These are phyloP conservation scores for Enteromius mattozi DNA, from an alignment of 2,797 vertebrate genomes.

Conservation along the genomic window DNA sequence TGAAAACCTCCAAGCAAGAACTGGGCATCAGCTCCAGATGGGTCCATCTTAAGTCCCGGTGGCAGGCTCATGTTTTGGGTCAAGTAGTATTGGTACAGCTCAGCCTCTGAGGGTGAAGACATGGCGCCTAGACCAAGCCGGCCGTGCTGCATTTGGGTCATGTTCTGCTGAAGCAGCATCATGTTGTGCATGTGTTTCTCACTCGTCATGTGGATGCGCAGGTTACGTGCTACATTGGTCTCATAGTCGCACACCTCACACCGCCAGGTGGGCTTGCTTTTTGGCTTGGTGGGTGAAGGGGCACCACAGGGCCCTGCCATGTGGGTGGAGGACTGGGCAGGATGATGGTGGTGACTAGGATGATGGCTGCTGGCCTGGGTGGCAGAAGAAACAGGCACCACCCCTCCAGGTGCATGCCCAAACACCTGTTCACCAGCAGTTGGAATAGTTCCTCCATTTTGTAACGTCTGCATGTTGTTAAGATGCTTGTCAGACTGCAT, in stretches of 20 bases:
- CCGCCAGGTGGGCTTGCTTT: conserved; percentile 98
- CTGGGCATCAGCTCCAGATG: conserved; percentile 86
- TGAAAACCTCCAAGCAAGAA: conserved; percentile 96
- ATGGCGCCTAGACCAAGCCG: conserved; percentile 91
- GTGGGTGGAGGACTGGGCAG: conserved; percentile 83
- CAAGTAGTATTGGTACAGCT: conserved; percentile 99
- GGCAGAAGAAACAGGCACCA: conserved; percentile 83
- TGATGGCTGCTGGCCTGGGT: conserved; percentile 82
- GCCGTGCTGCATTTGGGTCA: conserved; percentile 94
- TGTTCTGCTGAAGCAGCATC: conserved; percentile 99
- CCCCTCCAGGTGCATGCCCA: conserved; percentile 87
- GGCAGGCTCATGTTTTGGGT: conserved; percentile 97
- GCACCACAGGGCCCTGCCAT: conserved; percentile 89
- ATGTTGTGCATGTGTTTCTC: conserved; percentile 99
- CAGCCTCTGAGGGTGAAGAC: conserved; percentile 93
- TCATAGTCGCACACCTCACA: conserved; percentile 99
- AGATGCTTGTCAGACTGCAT: conserved; percentile 99
- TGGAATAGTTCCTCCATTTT: conserved; percentile 89
- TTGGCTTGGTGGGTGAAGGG: conserved; percentile 97
- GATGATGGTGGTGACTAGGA: conserved; percentile 79
- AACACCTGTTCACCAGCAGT: conserved; percentile 90
- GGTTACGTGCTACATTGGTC: conserved; percentile 97
- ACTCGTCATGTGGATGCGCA: conserved; percentile 99
- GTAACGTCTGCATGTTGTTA: conserved; percentile 99
- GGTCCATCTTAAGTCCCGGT: conserved; percentile 91